These are phyloP conservation scores for Macropis europaea DNA, from an alignment of 2,888 invertebrate genomes.

Conservation along the genomic window DNA sequence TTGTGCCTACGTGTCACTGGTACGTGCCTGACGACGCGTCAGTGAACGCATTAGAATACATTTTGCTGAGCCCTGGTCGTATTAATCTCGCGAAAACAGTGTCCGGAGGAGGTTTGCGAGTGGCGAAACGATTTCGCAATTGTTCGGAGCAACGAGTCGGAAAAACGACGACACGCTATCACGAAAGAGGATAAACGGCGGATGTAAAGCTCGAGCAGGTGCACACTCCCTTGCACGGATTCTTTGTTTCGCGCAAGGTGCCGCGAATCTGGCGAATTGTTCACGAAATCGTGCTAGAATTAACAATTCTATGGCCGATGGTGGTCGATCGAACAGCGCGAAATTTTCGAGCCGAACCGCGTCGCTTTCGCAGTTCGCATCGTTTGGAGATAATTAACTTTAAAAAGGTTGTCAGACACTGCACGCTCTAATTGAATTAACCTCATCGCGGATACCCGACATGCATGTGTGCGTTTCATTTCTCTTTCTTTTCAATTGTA, in stretches of 20 bases:
- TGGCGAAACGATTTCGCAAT: not conserved
- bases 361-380: not conserved
- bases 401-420: not conserved
- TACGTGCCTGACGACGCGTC: no score
- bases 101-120: no score
- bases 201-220: constrained; percentile 38
- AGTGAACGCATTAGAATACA: no score
- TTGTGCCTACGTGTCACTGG: no score
- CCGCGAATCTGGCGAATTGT: not conserved
- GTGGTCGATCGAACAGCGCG: no score
- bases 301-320: no score
- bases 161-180: constrained; percentile 30
- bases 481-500: no score
- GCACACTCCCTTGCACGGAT: constrained; percentile 21
- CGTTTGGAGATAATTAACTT: not conserved
- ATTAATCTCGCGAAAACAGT: no score
- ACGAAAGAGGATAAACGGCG: constrained; percentile 23
- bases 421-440: not conserved
- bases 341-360: not conserved
- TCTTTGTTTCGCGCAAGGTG: constrained; percentile 34
- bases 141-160: constrained; percentile 3
- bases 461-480: no score
- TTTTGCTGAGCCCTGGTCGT: no score
- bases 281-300: no score
- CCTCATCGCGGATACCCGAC: no score